Evolutionary conservation across 2,797 vertebrate species (phyloP).

Genomic region (Gallinago nigripennis): DNA sequence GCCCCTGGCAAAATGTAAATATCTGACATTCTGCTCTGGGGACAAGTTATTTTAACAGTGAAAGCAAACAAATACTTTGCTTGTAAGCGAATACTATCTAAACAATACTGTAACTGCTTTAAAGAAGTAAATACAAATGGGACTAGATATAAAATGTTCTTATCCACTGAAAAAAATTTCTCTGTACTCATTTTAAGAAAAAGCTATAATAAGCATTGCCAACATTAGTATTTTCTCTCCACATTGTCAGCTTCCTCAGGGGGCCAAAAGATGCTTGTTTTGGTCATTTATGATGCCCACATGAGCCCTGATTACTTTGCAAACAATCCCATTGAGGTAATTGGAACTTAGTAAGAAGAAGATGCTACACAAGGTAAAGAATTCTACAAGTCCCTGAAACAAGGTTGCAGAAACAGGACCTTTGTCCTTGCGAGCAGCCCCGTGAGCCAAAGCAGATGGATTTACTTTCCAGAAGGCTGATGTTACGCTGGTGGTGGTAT

Average conservation of each 20-base stretch:
- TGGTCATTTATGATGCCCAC: accelerated
- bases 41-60: neutral
- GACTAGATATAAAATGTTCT: neutral
- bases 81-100: too few species aligned
- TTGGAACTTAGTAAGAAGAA: neutral
- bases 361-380: neutral
- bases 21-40: neutral
- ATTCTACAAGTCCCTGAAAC: neutral
- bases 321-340: neutral
- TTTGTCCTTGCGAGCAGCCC: neutral
- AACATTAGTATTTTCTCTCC: neutral
- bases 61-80: neutral
- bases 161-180: neutral
- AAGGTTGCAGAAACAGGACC: neutral
- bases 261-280: neutral
- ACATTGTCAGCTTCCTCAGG: neutral
- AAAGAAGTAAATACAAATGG: neutral
- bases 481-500: accelerated
- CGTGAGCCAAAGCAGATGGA: neutral
- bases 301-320: neutral
- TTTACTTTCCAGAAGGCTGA: neutral
- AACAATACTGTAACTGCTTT: neutral
- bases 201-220: neutral
- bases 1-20: neutral
- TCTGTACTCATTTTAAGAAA: neutral